A percentile compares a stretch with the other conserved stretches of the same genome.
These are phyloP conservation scores for Aegotheles bennettii DNA, from an alignment of 2,113 vertebrate genomes.

Conservation along the genomic window DNA sequence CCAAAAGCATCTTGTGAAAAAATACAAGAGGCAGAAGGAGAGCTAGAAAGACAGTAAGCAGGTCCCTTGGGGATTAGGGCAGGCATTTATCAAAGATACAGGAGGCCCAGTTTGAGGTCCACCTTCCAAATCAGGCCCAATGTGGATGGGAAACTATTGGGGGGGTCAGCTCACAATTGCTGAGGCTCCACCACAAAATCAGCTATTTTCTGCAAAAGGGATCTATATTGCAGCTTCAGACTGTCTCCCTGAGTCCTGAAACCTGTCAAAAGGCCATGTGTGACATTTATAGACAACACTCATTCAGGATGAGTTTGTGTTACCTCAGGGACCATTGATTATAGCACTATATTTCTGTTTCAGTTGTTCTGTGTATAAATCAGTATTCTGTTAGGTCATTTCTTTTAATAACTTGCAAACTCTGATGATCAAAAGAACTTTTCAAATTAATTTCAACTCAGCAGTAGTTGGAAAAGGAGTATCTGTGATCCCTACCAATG, in stretches of 20 bases:
- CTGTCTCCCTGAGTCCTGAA: neutral
- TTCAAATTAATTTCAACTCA: neutral
- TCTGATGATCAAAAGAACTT: neutral
- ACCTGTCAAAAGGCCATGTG: neutral
- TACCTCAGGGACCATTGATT: neutral
- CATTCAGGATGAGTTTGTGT: neutral
- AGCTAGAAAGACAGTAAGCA: neutral
- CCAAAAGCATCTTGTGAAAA: neutral
- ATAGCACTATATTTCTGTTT: neutral
- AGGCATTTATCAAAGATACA: neutral
- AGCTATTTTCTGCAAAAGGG: neutral
- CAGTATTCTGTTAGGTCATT: neutral
- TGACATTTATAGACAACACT: neutral
- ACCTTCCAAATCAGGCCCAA: neutral
- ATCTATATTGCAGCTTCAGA: neutral
- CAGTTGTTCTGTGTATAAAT: neutral
- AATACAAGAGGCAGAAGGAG: neutral
- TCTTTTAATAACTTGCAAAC: neutral
- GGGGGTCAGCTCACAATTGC: rapidly evolving
- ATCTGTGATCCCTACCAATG: neutral
- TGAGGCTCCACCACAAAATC: neutral
- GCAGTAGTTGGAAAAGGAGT: neutral
- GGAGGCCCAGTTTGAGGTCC: neutral
- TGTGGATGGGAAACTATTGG: neutral
- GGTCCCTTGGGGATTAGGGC: neutral